Conservation (phyloP, 2,113 vertebrate genomes). For the Anthoscopus minutus region DNA sequence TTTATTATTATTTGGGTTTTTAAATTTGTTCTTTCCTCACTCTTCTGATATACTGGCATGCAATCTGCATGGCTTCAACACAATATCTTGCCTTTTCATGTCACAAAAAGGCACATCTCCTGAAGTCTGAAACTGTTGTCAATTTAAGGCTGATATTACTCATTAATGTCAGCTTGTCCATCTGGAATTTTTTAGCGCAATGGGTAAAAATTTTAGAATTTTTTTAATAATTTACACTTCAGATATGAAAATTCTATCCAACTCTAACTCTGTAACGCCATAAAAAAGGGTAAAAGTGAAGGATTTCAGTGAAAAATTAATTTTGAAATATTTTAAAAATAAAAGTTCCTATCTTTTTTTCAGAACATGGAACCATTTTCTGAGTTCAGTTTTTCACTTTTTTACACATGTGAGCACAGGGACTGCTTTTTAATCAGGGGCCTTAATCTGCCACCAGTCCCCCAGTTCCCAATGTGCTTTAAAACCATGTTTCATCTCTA, state of each 20-base stretch:
- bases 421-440: neutral
- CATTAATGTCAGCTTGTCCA: neutral
- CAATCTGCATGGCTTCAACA: neutral
- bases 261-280: neutral
- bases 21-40: neutral
- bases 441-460: neutral
- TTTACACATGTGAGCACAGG: neutral
- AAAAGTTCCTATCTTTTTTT: neutral
- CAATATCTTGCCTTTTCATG: neutral
- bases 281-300: neutral
- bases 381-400: neutral
- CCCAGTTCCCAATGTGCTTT: neutral
- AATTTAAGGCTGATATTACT: neutral
- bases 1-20: neutral
- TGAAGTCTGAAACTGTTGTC: neutral
- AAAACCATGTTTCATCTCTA: conserved; percentile 15
- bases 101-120: neutral
- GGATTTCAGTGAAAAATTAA: neutral
- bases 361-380: neutral
- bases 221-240: neutral
- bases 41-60: neutral
- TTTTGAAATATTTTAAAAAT: neutral
- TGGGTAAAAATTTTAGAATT: neutral
- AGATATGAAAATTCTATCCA: neutral
- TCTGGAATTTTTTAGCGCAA: neutral